Evolutionary conservation across 2,113 vertebrate genomes (phyloP).

Genomic region (Labeo rohita): DNA sequence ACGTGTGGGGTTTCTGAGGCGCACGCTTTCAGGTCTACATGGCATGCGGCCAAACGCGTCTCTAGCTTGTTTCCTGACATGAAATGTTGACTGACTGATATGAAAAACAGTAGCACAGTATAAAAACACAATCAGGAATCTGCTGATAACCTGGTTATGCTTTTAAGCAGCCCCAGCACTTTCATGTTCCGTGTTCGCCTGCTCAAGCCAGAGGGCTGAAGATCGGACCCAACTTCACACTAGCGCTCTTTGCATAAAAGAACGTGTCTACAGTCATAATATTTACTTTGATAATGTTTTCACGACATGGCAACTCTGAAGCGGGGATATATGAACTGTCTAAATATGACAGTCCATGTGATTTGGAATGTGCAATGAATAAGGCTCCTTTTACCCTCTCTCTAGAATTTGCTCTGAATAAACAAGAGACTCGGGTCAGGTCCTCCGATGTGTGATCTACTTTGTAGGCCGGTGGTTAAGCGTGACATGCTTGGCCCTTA

Average conservation of each 20-base stretch:
- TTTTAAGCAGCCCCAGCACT: not conserved
- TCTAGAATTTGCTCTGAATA: slow-evolving; percentile 62
- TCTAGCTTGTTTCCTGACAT: slow-evolving; percentile 54
- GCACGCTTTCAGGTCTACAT: slow-evolving; percentile 28
- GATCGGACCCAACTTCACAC: slow-evolving; percentile 53
- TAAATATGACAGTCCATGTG: slow-evolving; percentile 50
- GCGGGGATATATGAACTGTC: slow-evolving; percentile 60
- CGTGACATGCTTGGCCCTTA: slow-evolving; percentile 61
- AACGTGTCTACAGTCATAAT: slow-evolving; percentile 70
- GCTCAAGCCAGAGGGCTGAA: not conserved
- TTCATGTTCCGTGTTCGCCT: not conserved
- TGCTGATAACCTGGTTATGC: not conserved
- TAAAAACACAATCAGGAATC: slow-evolving; percentile 29
- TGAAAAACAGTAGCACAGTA: slow-evolving; percentile 56
- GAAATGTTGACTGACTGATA: slow-evolving; percentile 55
- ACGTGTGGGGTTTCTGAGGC: slow-evolving; percentile 31
- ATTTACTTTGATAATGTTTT: slow-evolving; percentile 77
- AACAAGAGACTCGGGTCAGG: slow-evolving; percentile 70
- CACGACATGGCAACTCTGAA: slow-evolving; percentile 57
- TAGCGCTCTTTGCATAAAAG: slow-evolving; percentile 68
- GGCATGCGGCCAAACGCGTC: slow-evolving; percentile 40
- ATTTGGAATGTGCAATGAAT: slow-evolving; percentile 61
- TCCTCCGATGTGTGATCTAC: slow-evolving; percentile 47
- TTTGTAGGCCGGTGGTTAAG: slow-evolving; percentile 57
- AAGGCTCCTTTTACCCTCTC: slow-evolving; percentile 69